Conservation (phyloP, 1,140 invertebrate species). For the Pseudachorutes palmiensis region DNA sequence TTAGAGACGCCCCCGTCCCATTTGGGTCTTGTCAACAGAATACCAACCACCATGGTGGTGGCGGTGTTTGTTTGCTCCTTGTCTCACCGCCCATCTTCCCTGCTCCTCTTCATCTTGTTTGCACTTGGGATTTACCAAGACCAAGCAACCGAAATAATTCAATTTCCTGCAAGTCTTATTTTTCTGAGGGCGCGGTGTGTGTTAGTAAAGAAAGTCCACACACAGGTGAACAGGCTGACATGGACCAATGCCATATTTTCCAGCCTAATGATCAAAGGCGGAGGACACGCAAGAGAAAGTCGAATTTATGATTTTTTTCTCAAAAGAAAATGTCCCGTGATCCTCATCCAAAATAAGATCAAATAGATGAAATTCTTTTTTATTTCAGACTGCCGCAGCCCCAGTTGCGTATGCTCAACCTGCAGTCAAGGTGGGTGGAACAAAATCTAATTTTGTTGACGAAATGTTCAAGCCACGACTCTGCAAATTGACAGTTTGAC, state of each 20-base stretch:
- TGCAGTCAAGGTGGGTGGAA: background rate
- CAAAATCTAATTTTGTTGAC: no score
- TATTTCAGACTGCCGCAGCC: background rate
- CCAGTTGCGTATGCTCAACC: background rate
- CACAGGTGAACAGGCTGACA: no score
- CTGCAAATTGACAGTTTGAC: no score
- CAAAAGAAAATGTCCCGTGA: no score
- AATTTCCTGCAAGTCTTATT: no score
- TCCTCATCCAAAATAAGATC: no score
- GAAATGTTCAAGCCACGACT: no score
- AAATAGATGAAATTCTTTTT: no score
- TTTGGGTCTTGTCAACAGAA: background rate
- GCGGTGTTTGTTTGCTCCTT: background rate
- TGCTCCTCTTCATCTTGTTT: background rate
- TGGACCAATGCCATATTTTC: no score
- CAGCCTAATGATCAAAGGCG: background rate
- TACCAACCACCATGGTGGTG: background rate
- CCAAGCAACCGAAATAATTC: background rate
- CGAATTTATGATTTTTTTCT: no score
- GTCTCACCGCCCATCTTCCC: no score
- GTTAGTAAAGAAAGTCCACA: background rate
- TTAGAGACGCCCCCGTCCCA: background rate
- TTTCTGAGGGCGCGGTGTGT: background rate
- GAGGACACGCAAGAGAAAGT: background rate
- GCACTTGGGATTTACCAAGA: background rate